Percentiles rank a stretch among this genome's conserved stretches.
phyloP scores from a whole-genome alignment of 2,797 vertebrate genomes.

The Smutsia gigantea region DNA sequence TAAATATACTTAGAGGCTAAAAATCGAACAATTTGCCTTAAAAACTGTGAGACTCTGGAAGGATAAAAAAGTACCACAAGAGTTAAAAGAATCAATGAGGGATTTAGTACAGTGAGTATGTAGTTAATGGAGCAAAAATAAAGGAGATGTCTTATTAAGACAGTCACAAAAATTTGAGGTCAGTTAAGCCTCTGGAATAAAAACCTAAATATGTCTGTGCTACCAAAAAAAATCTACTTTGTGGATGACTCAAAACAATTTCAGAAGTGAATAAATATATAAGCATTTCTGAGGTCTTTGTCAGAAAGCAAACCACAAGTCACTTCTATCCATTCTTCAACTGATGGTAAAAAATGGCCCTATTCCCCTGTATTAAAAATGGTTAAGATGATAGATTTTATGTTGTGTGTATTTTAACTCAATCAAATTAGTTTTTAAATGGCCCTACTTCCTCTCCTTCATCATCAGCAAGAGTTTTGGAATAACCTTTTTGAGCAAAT shows the following conservation, averaged over 20 bases:
- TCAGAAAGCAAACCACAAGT: conserved; percentile 1
- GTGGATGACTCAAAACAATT: conserved; percentile 24
- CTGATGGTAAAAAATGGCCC: not conserved
- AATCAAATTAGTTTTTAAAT: not conserved
- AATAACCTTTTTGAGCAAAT: conserved; percentile 28
- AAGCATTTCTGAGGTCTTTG: conserved; percentile 13
- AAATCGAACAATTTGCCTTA: conserved; percentile 13
- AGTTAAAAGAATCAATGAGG: not conserved
- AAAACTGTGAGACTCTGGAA: not conserved
- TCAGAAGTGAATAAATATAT: conserved; percentile 14
- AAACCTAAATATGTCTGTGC: not conserved
- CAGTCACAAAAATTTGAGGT: conserved; percentile 18
- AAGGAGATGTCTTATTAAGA: not conserved
- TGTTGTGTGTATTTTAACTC: not conserved
- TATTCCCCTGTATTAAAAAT: not conserved
- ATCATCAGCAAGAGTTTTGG: not conserved
- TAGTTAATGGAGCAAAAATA: conserved; percentile 35
- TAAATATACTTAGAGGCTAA: not conserved
- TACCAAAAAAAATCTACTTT: not conserved
- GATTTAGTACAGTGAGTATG: not conserved
- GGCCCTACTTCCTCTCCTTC: not conserved
- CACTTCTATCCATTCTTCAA: not conserved
- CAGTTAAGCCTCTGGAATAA: not conserved
- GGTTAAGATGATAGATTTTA: not conserved
- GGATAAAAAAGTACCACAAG: not conserved